A percentile compares a stretch with the other conserved stretches of the same genome.
Evolutionary conservation across 2,888 invertebrate species (phyloP).

Genomic region (Crioceris asparagi): DNA sequence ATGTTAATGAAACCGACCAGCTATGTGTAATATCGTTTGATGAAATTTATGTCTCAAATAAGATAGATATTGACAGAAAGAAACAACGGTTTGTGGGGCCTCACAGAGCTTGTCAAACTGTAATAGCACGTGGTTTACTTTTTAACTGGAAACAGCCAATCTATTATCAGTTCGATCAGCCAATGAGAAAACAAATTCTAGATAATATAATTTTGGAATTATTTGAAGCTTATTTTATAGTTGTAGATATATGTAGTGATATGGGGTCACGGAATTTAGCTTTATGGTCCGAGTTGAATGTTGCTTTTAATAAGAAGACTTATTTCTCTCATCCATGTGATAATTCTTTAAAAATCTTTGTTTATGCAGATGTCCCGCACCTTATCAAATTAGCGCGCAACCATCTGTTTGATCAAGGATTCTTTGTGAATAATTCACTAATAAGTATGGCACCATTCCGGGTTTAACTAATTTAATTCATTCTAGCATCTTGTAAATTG

Average conservation of each 20-base stretch:
- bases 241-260: slow-evolving; percentile 20
- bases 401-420: slow-evolving; percentile 17
- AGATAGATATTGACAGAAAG: not conserved
- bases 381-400: slow-evolving; percentile 19
- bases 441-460: too few species aligned
- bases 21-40: not conserved
- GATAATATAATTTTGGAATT: slow-evolving; percentile 15
- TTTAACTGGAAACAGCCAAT: slow-evolving; percentile 12
- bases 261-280: slow-evolving; percentile 16
- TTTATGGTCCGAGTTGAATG: slow-evolving; percentile 15
- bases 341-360: slow-evolving; percentile 14
- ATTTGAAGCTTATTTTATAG: slow-evolving; percentile 16
- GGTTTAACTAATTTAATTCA: too few species aligned
- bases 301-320: slow-evolving; percentile 15
- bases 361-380: slow-evolving; percentile 19
- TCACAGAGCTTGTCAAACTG: not conserved
- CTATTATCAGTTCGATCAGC: slow-evolving; percentile 21
- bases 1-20: not conserved
- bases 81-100: not conserved
- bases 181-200: slow-evolving; percentile 20
- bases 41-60: not conserved
- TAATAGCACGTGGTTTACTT: not conserved
- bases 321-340: slow-evolving; percentile 15
- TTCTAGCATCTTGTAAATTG: too few species aligned
- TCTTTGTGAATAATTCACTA: too few species aligned